These are phyloP conservation scores for Betta splendens DNA, from an alignment of 2,797 vertebrate genomes.

Conservation along the genomic window DNA sequence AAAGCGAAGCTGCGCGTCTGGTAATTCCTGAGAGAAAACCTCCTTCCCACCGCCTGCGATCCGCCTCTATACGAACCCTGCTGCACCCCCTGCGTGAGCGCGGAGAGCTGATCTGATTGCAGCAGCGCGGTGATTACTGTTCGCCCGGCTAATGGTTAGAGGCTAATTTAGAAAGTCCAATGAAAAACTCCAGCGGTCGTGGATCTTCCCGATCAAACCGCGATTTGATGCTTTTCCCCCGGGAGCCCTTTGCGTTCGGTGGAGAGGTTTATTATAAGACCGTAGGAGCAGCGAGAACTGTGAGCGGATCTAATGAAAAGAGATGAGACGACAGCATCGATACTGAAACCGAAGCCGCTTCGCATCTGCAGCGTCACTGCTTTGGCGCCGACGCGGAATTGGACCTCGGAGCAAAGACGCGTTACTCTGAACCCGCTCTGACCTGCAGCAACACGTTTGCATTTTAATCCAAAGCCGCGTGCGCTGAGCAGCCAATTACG, in stretches of 20 bases:
- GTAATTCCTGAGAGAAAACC: too few species aligned
- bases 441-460: constrained; percentile 42
- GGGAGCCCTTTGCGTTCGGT: constrained; percentile 6
- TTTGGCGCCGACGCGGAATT: constrained; percentile 37
- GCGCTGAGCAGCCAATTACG: constrained; percentile 49
- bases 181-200: too few species aligned
- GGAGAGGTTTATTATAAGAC: constrained; percentile 8
- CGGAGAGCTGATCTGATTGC: too few species aligned
- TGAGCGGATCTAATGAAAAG: constrained; percentile 43
- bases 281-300: constrained; percentile 7
- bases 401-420: constrained; percentile 39
- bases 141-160: too few species aligned
- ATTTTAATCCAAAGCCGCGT: constrained; percentile 29
- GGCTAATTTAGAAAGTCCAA: too few species aligned
- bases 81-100: too few species aligned
- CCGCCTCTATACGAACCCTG: too few species aligned
- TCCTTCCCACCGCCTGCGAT: too few species aligned
- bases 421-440: constrained; percentile 18
- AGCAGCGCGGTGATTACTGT: too few species aligned
- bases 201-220: constrained; percentile 22
- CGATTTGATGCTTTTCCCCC: constrained; percentile 21
- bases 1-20: too few species aligned
- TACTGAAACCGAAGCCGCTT: constrained; percentile 21
- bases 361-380: constrained; percentile 48
- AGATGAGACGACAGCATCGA: constrained; percentile 37